Evolutionary conservation across 1,140 invertebrate genomes (phyloP).

Genomic region (Battus philenor): DNA sequence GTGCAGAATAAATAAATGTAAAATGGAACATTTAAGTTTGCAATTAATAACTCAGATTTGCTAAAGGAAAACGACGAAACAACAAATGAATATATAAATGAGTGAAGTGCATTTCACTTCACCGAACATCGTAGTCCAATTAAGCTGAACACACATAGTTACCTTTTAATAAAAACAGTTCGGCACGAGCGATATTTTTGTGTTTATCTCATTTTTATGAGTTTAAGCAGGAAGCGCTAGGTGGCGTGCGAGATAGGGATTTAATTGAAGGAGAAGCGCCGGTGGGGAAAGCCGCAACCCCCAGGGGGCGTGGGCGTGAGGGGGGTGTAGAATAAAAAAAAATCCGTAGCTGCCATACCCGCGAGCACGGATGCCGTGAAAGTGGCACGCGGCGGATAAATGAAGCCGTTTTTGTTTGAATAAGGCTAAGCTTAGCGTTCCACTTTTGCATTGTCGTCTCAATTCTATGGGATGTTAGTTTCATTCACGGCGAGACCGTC

Average conservation of each 20-base stretch:
- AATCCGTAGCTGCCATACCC: slow-evolving; percentile 54
- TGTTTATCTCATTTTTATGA: slow-evolving; percentile 74
- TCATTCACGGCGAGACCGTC: slow-evolving; percentile 50
- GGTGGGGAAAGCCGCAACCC: slow-evolving; percentile 42
- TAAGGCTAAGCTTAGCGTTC: slow-evolving; percentile 64
- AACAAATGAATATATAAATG: too few species aligned
- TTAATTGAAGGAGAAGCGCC: slow-evolving; percentile 60
- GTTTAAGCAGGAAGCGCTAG: slow-evolving; percentile 69
- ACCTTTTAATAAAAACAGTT: slow-evolving; percentile 47
- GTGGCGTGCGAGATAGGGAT: slow-evolving; percentile 66
- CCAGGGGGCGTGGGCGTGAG: slow-evolving; percentile 31
- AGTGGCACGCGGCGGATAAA: slow-evolving; percentile 72
- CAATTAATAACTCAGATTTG: too few species aligned
- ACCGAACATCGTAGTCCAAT: slow-evolving; percentile 23
- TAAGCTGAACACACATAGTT: slow-evolving; percentile 33
- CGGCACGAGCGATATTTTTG: slow-evolving; percentile 64
- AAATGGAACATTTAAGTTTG: too few species aligned
- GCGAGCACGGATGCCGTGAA: slow-evolving; percentile 71
- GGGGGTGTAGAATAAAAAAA: slow-evolving; percentile 63
- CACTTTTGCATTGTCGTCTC: slow-evolving; percentile 65
- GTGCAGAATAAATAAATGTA: too few species aligned
- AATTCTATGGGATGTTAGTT: slow-evolving; percentile 70
- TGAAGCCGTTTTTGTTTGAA: slow-evolving; percentile 71
- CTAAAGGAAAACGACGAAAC: too few species aligned
- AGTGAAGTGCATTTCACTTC: too few species aligned